Evolutionary conservation across 1,140 invertebrate genomes (phyloP), one percentile per base, ranked within the genome.

Genomic region (Rhopalosiphum maidis): DNA sequence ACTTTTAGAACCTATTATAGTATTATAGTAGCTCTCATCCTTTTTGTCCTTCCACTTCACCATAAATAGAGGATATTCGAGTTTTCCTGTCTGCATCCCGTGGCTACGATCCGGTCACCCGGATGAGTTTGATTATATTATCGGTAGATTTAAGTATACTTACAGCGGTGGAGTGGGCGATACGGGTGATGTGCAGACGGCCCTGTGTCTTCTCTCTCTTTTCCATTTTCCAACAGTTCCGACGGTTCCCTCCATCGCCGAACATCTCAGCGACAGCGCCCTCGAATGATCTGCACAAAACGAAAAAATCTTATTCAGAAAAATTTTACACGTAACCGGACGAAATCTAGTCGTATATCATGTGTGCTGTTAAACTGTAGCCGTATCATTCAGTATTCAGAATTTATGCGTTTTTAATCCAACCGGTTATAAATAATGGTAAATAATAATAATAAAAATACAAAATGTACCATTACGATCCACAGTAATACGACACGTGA

Each of bases 171-270:
- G 48, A 9, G 94, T 23, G 35, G 94, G 89, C 48, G 94, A 94
- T 43, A 94, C 94, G 30, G 94, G 94, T 77, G 94, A 94, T 46
- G 94, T 90, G 35, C 89, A 68, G 23, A 93, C 93, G 30, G 92
- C 86, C 94, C 93, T 90, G 93, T 93, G 93, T 90, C 91, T 91
- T 41, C 94, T 90, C 55, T 94, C 93, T 85, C 94, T 85, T 82
- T 94, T 94, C 94, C 94, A 94, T 94, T 94, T 94, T 48, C 94
- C 94, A 30, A 94, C 94, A 37, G 93, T 94, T 4, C 55, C 54
- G n/a, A 89, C 41, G 54, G 55, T 87, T 25, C 88, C 60, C 30
- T 90, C 85, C 54, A 60, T 93, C n/a, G 94, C 94, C 46, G 93
- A 93, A 90, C 94, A 94, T 94, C 94, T 94, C 41, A 93, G 94